phyloP scores from a whole-genome alignment of 2,888 invertebrate genomes.

The Eumacrocentrus americanus region DNA sequence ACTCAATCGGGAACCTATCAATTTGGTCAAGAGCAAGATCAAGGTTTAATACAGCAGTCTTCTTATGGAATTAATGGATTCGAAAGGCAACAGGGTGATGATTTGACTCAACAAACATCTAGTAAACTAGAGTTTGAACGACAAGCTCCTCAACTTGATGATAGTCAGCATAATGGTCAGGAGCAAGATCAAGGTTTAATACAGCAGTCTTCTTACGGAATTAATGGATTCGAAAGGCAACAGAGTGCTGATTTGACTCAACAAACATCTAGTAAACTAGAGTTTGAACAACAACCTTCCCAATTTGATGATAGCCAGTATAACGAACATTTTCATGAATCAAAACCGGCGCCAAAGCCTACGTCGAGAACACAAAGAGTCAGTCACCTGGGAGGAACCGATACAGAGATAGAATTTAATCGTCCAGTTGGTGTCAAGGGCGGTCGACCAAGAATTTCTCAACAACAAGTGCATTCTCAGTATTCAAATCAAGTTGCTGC shows the following conservation, averaged over 20 bases:
- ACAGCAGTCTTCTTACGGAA: no score
- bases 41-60: slow-evolving; percentile 42
- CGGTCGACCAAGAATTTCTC: neutral
- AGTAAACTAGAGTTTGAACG: no score
- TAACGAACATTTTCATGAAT: slow-evolving; percentile 33
- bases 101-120: slow-evolving; percentile 34
- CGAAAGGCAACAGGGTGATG: slow-evolving; percentile 49
- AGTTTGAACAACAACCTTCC: slow-evolving; percentile 27
- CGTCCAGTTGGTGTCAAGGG: slow-evolving; percentile 23
- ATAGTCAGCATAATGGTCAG: no score
- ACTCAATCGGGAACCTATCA: slow-evolving; percentile 15
- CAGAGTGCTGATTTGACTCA: slow-evolving; percentile 37
- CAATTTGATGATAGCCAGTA: slow-evolving; percentile 23
- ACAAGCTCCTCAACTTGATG: no score
- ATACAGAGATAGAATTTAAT: slow-evolving; percentile 12
- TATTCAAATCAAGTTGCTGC: slow-evolving; percentile 5
- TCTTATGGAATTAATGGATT: slow-evolving; percentile 15
- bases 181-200: no score
- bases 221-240: no score
- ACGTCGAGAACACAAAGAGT: slow-evolving; percentile 31
- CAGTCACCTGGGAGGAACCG: neutral
- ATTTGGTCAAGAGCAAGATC: slow-evolving; percentile 4
- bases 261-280: slow-evolving; percentile 29
- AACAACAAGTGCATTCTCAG: neutral
- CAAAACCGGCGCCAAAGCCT: slow-evolving; percentile 43